Evolutionary conservation across 1,140 invertebrate genomes (phyloP).

Genomic region (Pseudomyrmex concolor): DNA sequence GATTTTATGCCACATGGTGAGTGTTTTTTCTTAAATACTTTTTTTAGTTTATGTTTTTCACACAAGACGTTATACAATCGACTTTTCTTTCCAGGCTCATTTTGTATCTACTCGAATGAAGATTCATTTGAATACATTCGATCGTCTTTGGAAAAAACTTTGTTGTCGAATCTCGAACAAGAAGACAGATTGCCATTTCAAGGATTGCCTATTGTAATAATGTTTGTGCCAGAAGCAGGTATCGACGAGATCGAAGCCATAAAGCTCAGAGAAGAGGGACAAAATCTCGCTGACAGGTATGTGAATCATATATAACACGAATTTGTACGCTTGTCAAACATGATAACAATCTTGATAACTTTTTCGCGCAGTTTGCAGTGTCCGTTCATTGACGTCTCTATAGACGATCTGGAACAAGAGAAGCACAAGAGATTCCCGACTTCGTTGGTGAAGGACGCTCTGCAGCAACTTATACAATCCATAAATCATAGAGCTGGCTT

Average conservation of each 20-base stretch:
- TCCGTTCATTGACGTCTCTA: slow-evolving; percentile 93
- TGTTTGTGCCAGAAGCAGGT: slow-evolving; percentile 94
- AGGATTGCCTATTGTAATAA: slow-evolving; percentile 95
- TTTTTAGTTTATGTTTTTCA: neutral
- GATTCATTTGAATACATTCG: slow-evolving; percentile 96
- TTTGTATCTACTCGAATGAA: slow-evolving; percentile 96
- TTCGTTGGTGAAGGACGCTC: slow-evolving; percentile 89
- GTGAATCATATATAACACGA: slow-evolving; percentile 22
- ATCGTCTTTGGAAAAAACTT: slow-evolving; percentile 95
- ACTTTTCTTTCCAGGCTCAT: slow-evolving; percentile 87
- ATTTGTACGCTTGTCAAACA: neutral
- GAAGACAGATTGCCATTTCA: slow-evolving; percentile 94
- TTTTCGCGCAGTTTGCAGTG: slow-evolving; percentile 89
- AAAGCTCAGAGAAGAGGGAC: slow-evolving; percentile 94
- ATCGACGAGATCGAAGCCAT: slow-evolving; percentile 93
- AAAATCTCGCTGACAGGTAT: slow-evolving; percentile 94
- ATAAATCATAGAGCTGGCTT: slow-evolving; percentile 90
- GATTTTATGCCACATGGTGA: slow-evolving; percentile 92
- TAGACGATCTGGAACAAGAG: slow-evolving; percentile 88
- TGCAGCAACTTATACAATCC: slow-evolving; percentile 90
- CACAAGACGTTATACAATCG: neutral
- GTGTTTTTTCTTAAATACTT: neutral
- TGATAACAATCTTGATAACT: slow-evolving; percentile 8
- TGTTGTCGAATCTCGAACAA: slow-evolving; percentile 95
- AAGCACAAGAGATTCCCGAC: slow-evolving; percentile 85